A percentile compares a stretch with the other conserved stretches of the same genome.
Conservation (phyloP, 2,797 vertebrate genomes). For the Platyrinchus mystaceus region DNA sequence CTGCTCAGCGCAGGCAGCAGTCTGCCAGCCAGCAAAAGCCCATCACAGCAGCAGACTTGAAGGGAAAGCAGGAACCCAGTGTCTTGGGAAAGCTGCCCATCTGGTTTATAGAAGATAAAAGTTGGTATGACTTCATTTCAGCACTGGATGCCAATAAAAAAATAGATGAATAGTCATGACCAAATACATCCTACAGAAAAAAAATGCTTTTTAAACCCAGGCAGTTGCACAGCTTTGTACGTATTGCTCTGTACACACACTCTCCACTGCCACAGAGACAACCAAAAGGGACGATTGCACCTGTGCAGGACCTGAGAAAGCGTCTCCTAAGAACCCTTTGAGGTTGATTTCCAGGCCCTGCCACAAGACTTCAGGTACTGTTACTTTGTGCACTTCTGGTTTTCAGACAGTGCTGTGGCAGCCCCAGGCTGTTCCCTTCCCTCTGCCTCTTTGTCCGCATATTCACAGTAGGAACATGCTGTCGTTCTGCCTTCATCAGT, state of each 20-base stretch:
- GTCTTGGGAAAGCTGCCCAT: not conserved
- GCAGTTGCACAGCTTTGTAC: not conserved
- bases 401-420: not conserved
- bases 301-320: not conserved
- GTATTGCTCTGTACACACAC: not conserved
- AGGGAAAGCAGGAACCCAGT: not conserved
- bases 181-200: not conserved
- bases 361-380: not conserved
- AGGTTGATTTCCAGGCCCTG: not conserved
- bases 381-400: not conserved
- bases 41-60: not conserved
- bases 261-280: not conserved
- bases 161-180: not conserved
- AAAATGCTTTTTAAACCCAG: not conserved
- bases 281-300: not conserved
- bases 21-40: not conserved
- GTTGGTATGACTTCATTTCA: not conserved
- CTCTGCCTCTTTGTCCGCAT: fast-evolving
- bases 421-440: not conserved
- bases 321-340: not conserved
- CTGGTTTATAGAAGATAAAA: not conserved
- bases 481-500: not conserved
- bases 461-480: fast-evolving
- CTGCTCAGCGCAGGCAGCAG: not conserved
- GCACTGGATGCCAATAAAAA: not conserved